Base-by-base conservation (phyloP, 2,113 vertebrate species). In the Emydocephalus ijimae region DNA sequence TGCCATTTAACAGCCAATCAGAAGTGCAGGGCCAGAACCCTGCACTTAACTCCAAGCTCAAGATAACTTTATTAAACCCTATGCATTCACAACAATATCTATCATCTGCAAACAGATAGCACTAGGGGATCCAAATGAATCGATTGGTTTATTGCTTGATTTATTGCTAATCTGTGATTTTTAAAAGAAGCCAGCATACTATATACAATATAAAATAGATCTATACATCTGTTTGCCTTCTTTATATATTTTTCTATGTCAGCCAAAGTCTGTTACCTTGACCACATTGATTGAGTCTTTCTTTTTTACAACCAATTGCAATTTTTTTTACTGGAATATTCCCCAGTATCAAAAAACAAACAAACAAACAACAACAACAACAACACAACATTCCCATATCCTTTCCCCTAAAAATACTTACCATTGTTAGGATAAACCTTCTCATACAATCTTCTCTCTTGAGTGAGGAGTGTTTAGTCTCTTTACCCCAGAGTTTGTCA, bases 121-220 rank as follows among this genome's bases (percentile, higher is more conserved):
- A 89, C 90, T 87, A 23, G 74, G 56, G 94, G 89, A 93, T 45
- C 93, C 95, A 92, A 93, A 94, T 93, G 81, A 93, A 88, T 94
- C 95, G 93, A 95, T 93, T 34, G 88, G 43, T 2, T 74, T 34
- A 34, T 74, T 64, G 92, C 61, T 91, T 95, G 89, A 93, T 96
- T 91, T 96, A 96, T 94, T 89, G 54, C 57, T 96, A 94, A 95
- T 94, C 93, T 89, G 6, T 93, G 94, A 94, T 96, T n/a, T 57
- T 43, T 54, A 81, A 92, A 93, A 96, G 96, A 92, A 50, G 0
- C 88, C 61, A 94, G 26, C 81, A 91, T 88, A 94, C 86, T 93
- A 54, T 95, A 94, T 55, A 93, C 81, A 55, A 95, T 94, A 94
- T 96, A 96, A 93, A 93, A 89, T 94, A 90, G 43, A 64, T 89